Conservation (phyloP, 2,797 vertebrate genomes). For the Salmo trutta region DNA sequence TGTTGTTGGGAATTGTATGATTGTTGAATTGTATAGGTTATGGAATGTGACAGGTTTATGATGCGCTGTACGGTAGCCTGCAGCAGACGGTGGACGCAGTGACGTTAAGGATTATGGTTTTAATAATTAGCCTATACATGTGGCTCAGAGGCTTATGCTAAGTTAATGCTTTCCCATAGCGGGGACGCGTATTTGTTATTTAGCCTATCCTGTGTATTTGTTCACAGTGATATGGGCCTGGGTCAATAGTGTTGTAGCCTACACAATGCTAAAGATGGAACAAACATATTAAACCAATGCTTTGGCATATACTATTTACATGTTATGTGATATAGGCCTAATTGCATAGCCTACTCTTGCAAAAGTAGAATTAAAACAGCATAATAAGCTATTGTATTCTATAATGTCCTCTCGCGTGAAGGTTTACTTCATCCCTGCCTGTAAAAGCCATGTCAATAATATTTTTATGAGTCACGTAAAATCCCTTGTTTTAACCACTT, state of each 20-base stretch:
- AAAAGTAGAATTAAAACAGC: background rate
- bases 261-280: background rate
- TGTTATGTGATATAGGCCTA: background rate
- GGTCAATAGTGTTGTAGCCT: background rate
- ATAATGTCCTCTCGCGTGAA: background rate
- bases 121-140: constrained; percentile 1
- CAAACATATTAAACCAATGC: background rate
- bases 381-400: background rate
- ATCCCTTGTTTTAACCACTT: background rate
- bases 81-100: background rate
- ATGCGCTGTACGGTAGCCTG: background rate
- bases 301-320: background rate
- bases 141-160: background rate
- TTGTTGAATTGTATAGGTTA: background rate
- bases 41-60: background rate
- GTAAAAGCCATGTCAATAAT: background rate
- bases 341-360: background rate
- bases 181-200: background rate
- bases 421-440: background rate
- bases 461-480: background rate
- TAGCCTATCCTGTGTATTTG: background rate
- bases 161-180: background rate
- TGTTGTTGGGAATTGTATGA: background rate
- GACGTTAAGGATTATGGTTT: background rate
- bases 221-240: background rate